Base-by-base conservation (phyloP, 2,888 invertebrate genomes). In the Athrips mouffetella region DNA sequence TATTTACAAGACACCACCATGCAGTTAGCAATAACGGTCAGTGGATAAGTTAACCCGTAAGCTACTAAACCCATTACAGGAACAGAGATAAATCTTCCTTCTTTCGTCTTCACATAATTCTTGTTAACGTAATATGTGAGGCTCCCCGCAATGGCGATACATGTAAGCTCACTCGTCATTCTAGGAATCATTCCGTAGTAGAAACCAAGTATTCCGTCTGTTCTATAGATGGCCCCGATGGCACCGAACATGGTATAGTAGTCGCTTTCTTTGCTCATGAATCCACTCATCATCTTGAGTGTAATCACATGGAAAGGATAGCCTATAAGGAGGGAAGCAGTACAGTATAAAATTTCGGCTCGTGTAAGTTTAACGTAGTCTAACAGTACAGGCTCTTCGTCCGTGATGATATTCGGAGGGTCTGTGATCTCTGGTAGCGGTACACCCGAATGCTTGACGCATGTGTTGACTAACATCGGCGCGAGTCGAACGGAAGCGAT, bases 271-370 rank as follows among this genome's bases (percentile, higher is more conserved):
- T 92, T 90, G 2, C 96, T 96, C 52, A 97, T 91, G 84, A 96
- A 95, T 67, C 96, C 95, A 2, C 96, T 95, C 92, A 97, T 95
- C 88, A 94, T 93, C 55, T 96, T 89, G 47, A 96, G 77, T 41
- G 94, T 92, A 54, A 96, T 92, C 11, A 97, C 96, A 70, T 95
- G 94, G 69, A 96, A 92, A n/a, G 97, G 97, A 65, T 96, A 95
- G 50, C 94, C 92, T 11, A 92, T 90, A 52, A 95, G 79, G 42
- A 95, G 91, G 11, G 93, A 94, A 16, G 92, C 91, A 33, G 91
- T 86, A 63, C 90, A 91, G 89, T 16, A 92, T 80, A 30, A 94
- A 79, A 65, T 94, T 94, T 57, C 90, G 89, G 57, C 91, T 50
- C 6, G 56, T n/a, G n/a, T 58, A 16, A 63, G 55, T 40, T 53